phyloP scores from a whole-genome alignment of 2,888 invertebrate species.

The Exocentrus adspersus region DNA sequence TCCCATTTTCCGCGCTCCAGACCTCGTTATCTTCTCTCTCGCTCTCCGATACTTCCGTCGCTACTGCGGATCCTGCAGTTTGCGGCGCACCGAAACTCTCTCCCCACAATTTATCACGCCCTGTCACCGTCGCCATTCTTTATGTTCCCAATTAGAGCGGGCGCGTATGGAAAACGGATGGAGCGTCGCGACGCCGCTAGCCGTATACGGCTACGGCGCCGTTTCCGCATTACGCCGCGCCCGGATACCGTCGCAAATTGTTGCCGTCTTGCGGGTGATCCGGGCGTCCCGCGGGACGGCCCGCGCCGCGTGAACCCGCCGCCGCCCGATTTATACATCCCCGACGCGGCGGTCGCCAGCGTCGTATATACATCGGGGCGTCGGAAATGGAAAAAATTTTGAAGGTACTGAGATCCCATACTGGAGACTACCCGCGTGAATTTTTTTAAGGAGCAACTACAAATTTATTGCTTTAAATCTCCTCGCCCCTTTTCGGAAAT shows the following conservation, averaged over 20 bases:
- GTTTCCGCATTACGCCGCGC: conserved; percentile 28
- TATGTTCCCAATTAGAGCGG: conserved; percentile 9
- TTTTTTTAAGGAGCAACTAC: too few relatives aligned
- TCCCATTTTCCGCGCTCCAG: too few relatives aligned
- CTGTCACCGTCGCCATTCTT: background rate
- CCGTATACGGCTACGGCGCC: conserved; percentile 1
- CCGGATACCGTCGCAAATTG: conserved; percentile 32
- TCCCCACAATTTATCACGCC: background rate
- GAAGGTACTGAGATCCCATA: too few relatives aligned
- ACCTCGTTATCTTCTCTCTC: too few relatives aligned
- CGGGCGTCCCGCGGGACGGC: conserved; percentile 26
- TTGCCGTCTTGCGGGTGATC: conserved; percentile 36
- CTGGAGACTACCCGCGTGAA: too few relatives aligned
- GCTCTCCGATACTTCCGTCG: too few relatives aligned
- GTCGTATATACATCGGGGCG: conserved; percentile 43
- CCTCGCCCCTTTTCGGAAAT: too few relatives aligned
- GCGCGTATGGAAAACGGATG: background rate
- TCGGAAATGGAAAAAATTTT: too few relatives aligned
- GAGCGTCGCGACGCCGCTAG: background rate
- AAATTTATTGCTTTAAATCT: conserved; percentile 8
- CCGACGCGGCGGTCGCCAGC: too few relatives aligned
- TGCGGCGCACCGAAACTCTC: too few relatives aligned
- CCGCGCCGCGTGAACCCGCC: conserved; percentile 16
- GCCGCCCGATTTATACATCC: too few relatives aligned
- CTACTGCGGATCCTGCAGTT: too few relatives aligned